These are phyloP conservation scores for Lampris incognitus DNA, from an alignment of 2,113 vertebrate species.

Conservation along the genomic window DNA sequence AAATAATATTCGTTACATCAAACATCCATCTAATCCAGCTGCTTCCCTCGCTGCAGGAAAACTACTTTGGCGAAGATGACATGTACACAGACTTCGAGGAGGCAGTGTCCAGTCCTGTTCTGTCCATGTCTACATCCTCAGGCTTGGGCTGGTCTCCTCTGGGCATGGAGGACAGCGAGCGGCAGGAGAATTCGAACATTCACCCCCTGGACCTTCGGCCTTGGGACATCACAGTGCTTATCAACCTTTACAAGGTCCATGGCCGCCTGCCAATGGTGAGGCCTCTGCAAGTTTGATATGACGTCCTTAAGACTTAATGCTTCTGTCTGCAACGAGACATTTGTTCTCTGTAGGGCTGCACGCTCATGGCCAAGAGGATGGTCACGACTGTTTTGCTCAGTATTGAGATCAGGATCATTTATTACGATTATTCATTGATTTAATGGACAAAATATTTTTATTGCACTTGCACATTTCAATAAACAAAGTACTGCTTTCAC, in stretches of 20 bases:
- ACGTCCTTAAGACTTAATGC: too few species aligned
- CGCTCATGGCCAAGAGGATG: too few species aligned
- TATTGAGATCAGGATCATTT: too few species aligned
- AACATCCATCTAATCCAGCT: neutral
- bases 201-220: slow-evolving; percentile 92
- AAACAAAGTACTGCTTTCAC: too few species aligned
- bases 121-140: slow-evolving; percentile 91
- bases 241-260: slow-evolving; percentile 97
- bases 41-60: slow-evolving; percentile 84
- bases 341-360: too few species aligned
- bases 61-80: slow-evolving; percentile 98
- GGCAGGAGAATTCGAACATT: slow-evolving; percentile 79
- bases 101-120: slow-evolving; percentile 89
- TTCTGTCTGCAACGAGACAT: too few species aligned
- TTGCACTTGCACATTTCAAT: too few species aligned
- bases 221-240: slow-evolving; percentile 97
- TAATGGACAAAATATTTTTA: too few species aligned
- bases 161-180: slow-evolving; percentile 86
- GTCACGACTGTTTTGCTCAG: too few species aligned
- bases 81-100: slow-evolving; percentile 99
- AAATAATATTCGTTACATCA: neutral
- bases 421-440: too few species aligned
- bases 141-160: slow-evolving; percentile 94
- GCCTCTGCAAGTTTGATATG: neutral
- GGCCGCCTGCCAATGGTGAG: slow-evolving; percentile 93